Conservation (phyloP, 2,888 invertebrate species). For the Periphyllus acericola region DNA sequence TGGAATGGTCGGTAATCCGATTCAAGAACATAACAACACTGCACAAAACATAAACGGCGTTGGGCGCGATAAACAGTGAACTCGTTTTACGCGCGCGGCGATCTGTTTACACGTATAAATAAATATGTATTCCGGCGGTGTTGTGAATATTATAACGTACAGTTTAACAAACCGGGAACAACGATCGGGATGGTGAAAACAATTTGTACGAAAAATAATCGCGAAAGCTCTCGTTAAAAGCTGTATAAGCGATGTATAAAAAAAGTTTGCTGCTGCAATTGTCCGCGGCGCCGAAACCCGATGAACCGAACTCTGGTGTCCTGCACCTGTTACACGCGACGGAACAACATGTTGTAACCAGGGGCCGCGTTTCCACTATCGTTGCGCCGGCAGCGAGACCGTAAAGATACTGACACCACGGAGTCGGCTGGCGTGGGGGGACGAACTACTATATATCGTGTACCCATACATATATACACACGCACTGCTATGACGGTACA, state of each 20-base stretch:
- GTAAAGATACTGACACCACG: conserved; percentile 46
- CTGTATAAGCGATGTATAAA: too few species aligned
- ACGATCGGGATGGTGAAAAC: too few species aligned
- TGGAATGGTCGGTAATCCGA: conserved; percentile 38
- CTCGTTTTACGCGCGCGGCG: background rate
- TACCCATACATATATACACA: background rate
- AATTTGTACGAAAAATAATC: background rate
- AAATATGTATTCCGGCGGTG: too few species aligned
- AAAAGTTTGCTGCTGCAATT: too few species aligned
- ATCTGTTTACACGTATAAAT: background rate
- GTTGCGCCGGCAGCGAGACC: conserved; percentile 48
- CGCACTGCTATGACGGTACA: background rate
- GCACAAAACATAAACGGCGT: background rate
- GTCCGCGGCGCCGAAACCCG: background rate
- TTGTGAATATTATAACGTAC: too few species aligned
- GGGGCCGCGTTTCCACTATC: conserved; percentile 33
- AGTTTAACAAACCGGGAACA: too few species aligned
- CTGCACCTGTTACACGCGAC: conserved; percentile 51
- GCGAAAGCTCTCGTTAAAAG: background rate
- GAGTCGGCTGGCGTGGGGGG: conserved; percentile 50
- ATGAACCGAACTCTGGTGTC: conserved; percentile 35
- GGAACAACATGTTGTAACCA: background rate
- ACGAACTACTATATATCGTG: conserved; percentile 20
- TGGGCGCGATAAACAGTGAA: background rate
- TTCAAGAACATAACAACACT: conserved; percentile 36